Base-by-base conservation (phyloP, 2,888 invertebrate species). In the Drosophila falleni region DNA sequence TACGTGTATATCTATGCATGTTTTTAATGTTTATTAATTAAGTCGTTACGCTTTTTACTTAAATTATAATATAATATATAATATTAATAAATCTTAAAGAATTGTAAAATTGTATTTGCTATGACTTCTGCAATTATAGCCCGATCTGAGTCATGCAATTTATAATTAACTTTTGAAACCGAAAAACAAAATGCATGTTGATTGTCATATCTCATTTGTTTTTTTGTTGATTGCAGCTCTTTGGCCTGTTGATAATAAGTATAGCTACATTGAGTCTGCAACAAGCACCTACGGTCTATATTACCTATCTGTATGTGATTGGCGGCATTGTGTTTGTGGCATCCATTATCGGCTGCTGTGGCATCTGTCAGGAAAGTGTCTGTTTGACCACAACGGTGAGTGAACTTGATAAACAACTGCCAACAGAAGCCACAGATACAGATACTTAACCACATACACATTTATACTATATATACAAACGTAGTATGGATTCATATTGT, bases 401-500 rank as follows among this genome's bases (percentile, higher is more conserved):
- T 89, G 50, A 62, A 15, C 69, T 61, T 51, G 56, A 68, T 58
- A 53, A 66, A 53, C 51, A 53, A 59, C 23, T 60, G n/a, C 11
- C 10, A 31, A 3, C 11, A 37, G 47, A 37, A 19, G 16, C 29
- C 50, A 23, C 23, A 23, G 47, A 41, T 54, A 23, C 23, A 23
- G 47, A 41, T 26, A 19, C 23, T 50, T 49, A 42, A 16, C 37
- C 29, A 51, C 16, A 23, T 37, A 5, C 2, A 39, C 26, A 39
- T 31, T 53, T 33, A 39, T 31, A 61, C 11, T n/a, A n/a, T 29
- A 31, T 29, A n/a, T 31, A n/a, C 74, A 94, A 23, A 13, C 94
- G 54, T 93, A 96, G 96, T 96, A 96, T 92, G 95, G 96, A 13
- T 94, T 96, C 81, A 94, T 96, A 90, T 92, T 96, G 74, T 92